These are phyloP conservation scores for Spicauda simplicius DNA, from an alignment of 2,888 invertebrate genomes.

Conservation along the genomic window DNA sequence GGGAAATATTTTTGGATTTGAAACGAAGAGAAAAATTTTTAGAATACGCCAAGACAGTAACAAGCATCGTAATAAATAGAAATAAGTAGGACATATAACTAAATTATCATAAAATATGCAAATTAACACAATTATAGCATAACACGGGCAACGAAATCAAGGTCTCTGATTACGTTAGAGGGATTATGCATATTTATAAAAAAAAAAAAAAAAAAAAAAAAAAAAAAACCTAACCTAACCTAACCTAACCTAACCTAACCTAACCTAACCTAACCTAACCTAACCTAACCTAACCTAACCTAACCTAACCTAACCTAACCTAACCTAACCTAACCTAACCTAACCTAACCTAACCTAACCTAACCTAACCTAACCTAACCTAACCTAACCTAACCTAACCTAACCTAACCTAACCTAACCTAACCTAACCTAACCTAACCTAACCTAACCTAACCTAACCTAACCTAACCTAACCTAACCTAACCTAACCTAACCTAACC, in stretches of 20 bases:
- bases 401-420: constrained; percentile 43
- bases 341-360: constrained; percentile 43
- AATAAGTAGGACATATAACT: no score
- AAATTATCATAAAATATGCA: no score
- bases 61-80: no score
- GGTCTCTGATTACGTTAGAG: no score
- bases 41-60: no score
- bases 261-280: constrained; percentile 38
- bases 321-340: constrained; percentile 39
- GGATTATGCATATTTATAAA: no score
- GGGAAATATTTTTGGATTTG: no score
- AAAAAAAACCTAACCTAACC: no score
- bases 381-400: constrained; percentile 45
- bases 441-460: constrained; percentile 46
- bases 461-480: constrained; percentile 45
- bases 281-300: constrained; percentile 35
- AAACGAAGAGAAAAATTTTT: no score
- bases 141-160: no score
- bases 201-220: no score
- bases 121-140: no score
- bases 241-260: constrained; percentile 37
- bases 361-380: constrained; percentile 44
- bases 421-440: constrained; percentile 41
- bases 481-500: constrained; percentile 46
- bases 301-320: constrained; percentile 8